Evolutionary conservation across 2,888 invertebrate species (phyloP), one percentile per base, ranked within the genome.

Genomic region (Lymantria dispar): DNA sequence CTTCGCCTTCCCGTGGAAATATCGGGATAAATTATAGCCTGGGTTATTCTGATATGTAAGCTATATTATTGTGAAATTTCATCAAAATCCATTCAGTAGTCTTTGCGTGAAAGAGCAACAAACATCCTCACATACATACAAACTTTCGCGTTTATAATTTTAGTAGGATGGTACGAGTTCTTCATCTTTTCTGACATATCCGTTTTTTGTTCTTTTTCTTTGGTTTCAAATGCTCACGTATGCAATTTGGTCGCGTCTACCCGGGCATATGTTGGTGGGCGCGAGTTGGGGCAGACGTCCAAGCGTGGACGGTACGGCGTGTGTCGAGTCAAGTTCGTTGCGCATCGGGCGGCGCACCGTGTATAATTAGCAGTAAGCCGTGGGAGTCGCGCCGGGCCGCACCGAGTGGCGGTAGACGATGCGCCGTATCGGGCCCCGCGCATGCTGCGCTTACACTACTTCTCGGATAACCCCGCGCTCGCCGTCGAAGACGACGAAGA

Each of bases 401-500:
- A 82, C 87, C 82, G 79, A 80, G 78, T 68, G 78, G 80, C 79
- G 78, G 75, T 81, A 71, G 80, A 86, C 85, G 80, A 87, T 87
- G 87, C 80, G 80, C 80, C 79, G 87, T 85, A 22, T 78, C 87
- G 91, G 76, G 76, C 72, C 74, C 76, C 91, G 92, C 87, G 90
- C 87, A 95, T 96, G 95, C 94, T 96, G 93, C 95, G 95, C 84
- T 92, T 96, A 92, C 95, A 96, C 84, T 96, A 95, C 85, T 96
- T 94, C 87, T 96, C 96, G 80, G 95, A 96, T 92, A 93, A 94
- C 89, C 94, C 94, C 83, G 92, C 94, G 83, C 92, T 95, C 93
- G 81, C 93, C 93, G 85, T 88, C 87, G 85, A 92, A 90, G 90
- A 92, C 79, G 92, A 85, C 74, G 91, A 93, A 73, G 90, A 91